Percentiles rank a stretch among this genome's conserved stretches.
phyloP scores from a whole-genome alignment of 2,888 invertebrate genomes.

The Priocnemis perturbator region DNA sequence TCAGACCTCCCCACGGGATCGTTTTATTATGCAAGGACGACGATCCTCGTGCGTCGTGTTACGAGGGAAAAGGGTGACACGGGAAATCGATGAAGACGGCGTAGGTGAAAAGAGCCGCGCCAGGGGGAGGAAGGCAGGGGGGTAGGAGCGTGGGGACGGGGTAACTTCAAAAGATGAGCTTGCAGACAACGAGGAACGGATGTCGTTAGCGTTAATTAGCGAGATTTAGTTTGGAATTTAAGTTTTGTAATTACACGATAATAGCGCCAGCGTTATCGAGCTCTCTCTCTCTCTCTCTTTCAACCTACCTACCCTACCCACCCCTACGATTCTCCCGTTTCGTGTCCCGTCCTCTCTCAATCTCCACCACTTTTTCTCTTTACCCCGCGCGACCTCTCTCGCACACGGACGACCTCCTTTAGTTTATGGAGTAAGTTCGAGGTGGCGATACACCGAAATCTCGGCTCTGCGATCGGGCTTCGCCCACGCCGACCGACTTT shows the following conservation, averaged over 20 bases:
- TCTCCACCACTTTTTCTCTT: neutral
- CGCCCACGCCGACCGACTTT: neutral
- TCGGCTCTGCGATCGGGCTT: neutral
- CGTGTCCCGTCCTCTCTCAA: constrained; percentile 17
- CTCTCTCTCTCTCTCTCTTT: constrained; percentile 26
- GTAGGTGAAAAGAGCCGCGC: neutral
- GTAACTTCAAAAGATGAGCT: constrained; percentile 26
- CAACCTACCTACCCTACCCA: constrained; percentile 7
- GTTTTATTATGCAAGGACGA: constrained; percentile 7
- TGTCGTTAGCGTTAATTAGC: constrained; percentile 64
- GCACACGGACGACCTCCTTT: constrained; percentile 30
- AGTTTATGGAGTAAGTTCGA: constrained; percentile 57
- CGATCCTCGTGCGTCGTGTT: constrained; percentile 5
- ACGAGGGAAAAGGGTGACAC: neutral
- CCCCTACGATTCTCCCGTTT: too few species aligned
- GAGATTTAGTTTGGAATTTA: constrained; percentile 63
- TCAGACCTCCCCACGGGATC: constrained; percentile 1
- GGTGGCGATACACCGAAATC: constrained; percentile 41
- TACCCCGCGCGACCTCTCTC: neutral
- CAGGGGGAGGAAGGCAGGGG: neutral
- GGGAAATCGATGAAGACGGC: constrained; percentile 3
- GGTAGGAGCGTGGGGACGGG: neutral
- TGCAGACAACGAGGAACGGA: constrained; percentile 50
- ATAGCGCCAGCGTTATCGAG: constrained; percentile 56
- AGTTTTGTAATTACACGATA: constrained; percentile 68